Percentiles rank a stretch among this genome's conserved stretches.
Evolutionary conservation across 92 coral and sea anemone species (phyloP).

Genomic region (Porites evermanni): DNA sequence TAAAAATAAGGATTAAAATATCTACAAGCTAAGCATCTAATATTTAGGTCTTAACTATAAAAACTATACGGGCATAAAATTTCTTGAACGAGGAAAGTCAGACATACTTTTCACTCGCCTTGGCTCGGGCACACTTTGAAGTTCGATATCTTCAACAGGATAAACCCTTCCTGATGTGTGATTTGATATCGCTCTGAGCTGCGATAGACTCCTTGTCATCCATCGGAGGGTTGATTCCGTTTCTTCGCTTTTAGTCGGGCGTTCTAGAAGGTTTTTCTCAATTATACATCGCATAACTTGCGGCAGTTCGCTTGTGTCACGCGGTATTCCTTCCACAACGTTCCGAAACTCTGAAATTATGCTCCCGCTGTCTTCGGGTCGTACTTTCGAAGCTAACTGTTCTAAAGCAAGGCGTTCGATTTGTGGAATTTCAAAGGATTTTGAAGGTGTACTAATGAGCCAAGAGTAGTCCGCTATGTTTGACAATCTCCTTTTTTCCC

Average conservation of each 20-base stretch:
- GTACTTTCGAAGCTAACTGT: conserved; percentile 80
- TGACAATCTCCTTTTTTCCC: conserved; percentile 69
- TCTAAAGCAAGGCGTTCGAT: conserved; percentile 84
- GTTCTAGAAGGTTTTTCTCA: conserved; percentile 71
- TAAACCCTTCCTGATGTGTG: conserved; percentile 81
- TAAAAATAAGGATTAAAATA: background rate
- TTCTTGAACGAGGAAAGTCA: conserved; percentile 78
- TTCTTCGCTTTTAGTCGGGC: conserved; percentile 36
- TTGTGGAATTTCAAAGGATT: conserved; percentile 67
- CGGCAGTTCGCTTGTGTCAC: conserved; percentile 66
- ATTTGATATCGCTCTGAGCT: conserved; percentile 72
- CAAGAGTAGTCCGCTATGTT: conserved; percentile 83
- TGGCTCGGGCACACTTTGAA: conserved; percentile 55
- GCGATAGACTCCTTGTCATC: conserved; percentile 81
- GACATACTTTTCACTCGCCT: conserved; percentile 91
- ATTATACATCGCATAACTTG: conserved; percentile 75
- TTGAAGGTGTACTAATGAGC: conserved; percentile 73
- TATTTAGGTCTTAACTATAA: background rate
- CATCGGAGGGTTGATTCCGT: conserved; percentile 69
- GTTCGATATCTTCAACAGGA: conserved; percentile 60
- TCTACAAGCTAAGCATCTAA: background rate
- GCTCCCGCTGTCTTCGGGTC: conserved; percentile 79
- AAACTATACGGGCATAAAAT: conserved; percentile 57
- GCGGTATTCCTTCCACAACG: conserved; percentile 67
- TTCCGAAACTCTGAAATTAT: conserved; percentile 76